These are phyloP conservation scores for Anthophora plumipes DNA, from an alignment of 2,888 invertebrate genomes.

Conservation along the genomic window DNA sequence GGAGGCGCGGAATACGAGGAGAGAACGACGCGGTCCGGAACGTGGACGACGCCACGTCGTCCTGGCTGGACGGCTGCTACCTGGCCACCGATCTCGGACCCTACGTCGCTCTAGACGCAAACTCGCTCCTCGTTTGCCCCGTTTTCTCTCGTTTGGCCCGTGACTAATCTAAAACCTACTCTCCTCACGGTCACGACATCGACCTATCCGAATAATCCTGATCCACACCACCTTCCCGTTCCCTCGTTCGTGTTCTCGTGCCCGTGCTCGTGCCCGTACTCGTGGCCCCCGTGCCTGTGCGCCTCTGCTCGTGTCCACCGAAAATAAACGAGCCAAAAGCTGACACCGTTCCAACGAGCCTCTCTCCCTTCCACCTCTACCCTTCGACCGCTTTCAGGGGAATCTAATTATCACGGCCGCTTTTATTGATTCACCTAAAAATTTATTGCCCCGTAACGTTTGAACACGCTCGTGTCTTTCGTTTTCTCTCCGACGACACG, in stretches of 20 bases:
- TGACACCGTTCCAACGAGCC: constrained; percentile 49
- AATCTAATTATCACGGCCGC: constrained; percentile 66
- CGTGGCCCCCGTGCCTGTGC: constrained; percentile 6
- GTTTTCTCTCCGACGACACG: background rate
- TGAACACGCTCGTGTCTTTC: background rate
- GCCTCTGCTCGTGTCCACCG: constrained; percentile 39
- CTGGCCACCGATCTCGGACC: constrained; percentile 39
- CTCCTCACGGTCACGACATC: constrained; percentile 46
- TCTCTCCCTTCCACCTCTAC: background rate
- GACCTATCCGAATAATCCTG: constrained; percentile 66
- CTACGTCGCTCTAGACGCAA: background rate
- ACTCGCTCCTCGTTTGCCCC: constrained; percentile 20
- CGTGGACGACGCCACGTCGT: constrained; percentile 17
- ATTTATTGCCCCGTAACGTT: constrained; percentile 40
- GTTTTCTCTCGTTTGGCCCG: constrained; percentile 48
- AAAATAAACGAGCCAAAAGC: constrained; percentile 62
- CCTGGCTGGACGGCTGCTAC: constrained; percentile 15
- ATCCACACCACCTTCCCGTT: constrained; percentile 51
- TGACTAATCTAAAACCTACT: constrained; percentile 64
- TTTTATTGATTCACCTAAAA: constrained; percentile 55
- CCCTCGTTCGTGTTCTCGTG: constrained; percentile 36
- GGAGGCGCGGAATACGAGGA: constrained; percentile 59
- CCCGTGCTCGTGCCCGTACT: background rate
- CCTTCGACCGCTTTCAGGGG: constrained; percentile 10
- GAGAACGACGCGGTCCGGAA: constrained; percentile 38